Conservation (phyloP, 2,888 invertebrate species). For the Amblyjoppa fuscipennis region DNA sequence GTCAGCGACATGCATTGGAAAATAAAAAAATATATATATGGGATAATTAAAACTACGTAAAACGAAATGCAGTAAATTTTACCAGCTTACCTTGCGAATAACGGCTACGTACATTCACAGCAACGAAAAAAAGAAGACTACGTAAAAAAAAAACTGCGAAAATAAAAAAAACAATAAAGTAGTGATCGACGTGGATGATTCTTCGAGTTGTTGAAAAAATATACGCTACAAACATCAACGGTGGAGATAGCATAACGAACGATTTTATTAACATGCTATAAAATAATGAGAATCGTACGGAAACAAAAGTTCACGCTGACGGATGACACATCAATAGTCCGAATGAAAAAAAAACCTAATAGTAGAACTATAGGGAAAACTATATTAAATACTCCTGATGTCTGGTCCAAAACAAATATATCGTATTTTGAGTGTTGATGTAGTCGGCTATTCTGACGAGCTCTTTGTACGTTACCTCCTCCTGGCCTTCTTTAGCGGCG, state of each 20-base stretch:
- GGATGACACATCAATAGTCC: conserved; percentile 43
- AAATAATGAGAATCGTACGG: conserved; percentile 62
- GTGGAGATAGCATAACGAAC: conserved; percentile 61
- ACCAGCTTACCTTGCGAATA: conserved; percentile 51
- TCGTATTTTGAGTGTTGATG: conserved; percentile 80
- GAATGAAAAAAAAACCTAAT: conserved; percentile 55
- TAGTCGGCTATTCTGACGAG: conserved; percentile 81
- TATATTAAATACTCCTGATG: conserved; percentile 83
- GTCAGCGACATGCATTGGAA: background rate
- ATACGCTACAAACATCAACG: conserved; percentile 43
- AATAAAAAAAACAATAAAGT: conserved; percentile 31
- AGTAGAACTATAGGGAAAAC: conserved; percentile 59
- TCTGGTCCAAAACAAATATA: conserved; percentile 83
- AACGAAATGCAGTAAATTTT: conserved; percentile 27
- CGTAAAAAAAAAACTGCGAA: conserved; percentile 40
- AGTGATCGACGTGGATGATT: conserved; percentile 29
- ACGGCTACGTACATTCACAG: conserved; percentile 49
- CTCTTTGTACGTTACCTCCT: conserved; percentile 85
- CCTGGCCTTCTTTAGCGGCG: conserved; percentile 96
- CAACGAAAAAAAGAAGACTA: conserved; percentile 51
- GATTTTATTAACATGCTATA: conserved; percentile 67
- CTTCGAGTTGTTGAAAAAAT: conserved; percentile 13
- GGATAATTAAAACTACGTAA: background rate
- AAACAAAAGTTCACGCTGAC: conserved; percentile 56
- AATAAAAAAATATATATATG: conserved; percentile 12